phyloP scores from a whole-genome alignment of 2,888 invertebrate genomes.

The Pseudanteris insignis region DNA sequence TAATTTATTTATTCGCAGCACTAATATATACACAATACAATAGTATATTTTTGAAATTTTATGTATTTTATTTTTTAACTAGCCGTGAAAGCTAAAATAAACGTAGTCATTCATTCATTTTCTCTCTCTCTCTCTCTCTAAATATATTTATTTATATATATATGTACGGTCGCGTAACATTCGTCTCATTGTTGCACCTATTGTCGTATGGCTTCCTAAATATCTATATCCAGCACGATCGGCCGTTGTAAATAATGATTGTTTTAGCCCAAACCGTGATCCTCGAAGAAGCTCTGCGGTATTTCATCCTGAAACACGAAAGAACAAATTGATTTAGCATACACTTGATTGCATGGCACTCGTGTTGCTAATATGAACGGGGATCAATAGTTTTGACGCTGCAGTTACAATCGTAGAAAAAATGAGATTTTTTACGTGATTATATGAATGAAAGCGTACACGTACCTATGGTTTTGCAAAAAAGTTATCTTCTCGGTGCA shows the following conservation, averaged over 20 bases:
- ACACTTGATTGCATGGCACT: no score
- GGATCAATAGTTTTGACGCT: conserved; percentile 65
- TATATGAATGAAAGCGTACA: conserved; percentile 57
- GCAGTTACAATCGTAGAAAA: conserved; percentile 46
- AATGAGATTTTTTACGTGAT: conserved; percentile 52
- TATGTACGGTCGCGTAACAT: not conserved
- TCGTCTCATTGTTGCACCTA: conserved; percentile 27
- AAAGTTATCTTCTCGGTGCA: conserved; percentile 64
- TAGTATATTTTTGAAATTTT: no score
- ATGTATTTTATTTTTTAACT: no score
- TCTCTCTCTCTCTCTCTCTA: no score
- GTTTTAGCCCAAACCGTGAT: conserved; percentile 82
- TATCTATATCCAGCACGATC: conserved; percentile 3
- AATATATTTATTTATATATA: no score
- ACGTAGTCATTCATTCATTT: no score
- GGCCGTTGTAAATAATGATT: not conserved
- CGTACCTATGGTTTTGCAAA: conserved; percentile 63
- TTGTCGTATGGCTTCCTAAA: conserved; percentile 23
- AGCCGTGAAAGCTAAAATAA: no score
- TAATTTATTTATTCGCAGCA: no score
- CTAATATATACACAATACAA: no score
- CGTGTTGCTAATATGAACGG: conserved; percentile 66
- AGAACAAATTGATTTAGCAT: conserved; percentile 19
- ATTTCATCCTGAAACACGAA: conserved; percentile 95
- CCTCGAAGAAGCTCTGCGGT: conserved; percentile 99